These are phyloP conservation scores for Syrmaticus mikado DNA, from an alignment of 2,113 vertebrate genomes.

Conservation along the genomic window DNA sequence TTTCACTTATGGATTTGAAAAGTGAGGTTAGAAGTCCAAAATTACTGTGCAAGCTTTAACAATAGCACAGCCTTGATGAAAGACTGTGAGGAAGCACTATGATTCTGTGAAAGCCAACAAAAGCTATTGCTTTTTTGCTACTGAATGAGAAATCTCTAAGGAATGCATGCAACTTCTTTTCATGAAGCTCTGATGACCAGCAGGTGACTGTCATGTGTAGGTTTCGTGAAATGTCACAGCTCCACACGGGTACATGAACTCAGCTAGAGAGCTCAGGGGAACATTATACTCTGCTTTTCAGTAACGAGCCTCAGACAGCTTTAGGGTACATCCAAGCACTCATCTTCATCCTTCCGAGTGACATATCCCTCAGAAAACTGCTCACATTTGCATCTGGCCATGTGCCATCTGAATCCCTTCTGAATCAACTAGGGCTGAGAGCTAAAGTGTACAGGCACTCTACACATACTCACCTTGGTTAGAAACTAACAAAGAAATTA, in stretches of 20 bases:
- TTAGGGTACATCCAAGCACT: neutral
- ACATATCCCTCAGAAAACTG: neutral
- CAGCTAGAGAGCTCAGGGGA: neutral
- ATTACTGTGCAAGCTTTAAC: neutral
- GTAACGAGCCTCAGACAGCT: neutral
- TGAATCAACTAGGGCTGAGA: neutral
- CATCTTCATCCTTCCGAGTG: neutral
- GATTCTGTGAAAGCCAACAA: neutral
- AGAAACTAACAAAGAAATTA: neutral
- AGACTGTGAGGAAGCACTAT: neutral
- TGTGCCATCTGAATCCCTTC: neutral
- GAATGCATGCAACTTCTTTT: accelerated
- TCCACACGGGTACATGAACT: neutral
- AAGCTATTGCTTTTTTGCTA: neutral
- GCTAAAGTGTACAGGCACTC: neutral
- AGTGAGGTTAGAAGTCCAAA: neutral
- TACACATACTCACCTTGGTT: neutral
- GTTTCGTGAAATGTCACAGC: neutral
- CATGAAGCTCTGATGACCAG: accelerated
- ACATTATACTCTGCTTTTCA: neutral
- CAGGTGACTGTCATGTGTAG: neutral
- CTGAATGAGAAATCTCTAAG: neutral
- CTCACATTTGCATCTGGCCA: accelerated
- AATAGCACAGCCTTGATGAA: neutral
- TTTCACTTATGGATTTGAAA: neutral